These are phyloP conservation scores for Eurosta solidaginis DNA, from an alignment of 1,140 invertebrate species.

Conservation along the genomic window DNA sequence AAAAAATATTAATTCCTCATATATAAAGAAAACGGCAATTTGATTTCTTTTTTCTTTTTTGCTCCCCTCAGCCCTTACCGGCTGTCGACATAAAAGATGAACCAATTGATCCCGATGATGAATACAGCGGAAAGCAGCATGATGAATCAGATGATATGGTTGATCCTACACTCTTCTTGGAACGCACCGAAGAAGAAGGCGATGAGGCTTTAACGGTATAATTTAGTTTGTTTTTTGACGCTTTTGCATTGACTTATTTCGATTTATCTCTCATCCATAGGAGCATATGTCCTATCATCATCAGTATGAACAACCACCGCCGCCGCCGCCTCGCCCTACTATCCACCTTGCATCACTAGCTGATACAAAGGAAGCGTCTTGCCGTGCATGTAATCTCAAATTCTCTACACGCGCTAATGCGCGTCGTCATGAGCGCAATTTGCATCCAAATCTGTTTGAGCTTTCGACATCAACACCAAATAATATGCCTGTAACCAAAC, in stretches of 20 bases:
- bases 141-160: conserved; percentile 58
- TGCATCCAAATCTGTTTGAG: conserved; percentile 57
- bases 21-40: too few species aligned
- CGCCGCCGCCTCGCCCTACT: conserved; percentile 28
- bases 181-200: conserved; percentile 53
- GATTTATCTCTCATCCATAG: neutral
- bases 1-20: too few species aligned
- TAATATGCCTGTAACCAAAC: conserved; percentile 52
- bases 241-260: neutral
- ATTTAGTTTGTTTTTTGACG: neutral
- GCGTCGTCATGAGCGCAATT: conserved; percentile 56
- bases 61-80: conserved; percentile 51
- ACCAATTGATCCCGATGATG: conserved; percentile 53
- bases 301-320: neutral
- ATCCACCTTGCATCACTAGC: conserved; percentile 48
- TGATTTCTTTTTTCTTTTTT: too few species aligned
- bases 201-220: conserved; percentile 51
- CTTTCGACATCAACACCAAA: conserved; percentile 51
- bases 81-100: conserved; percentile 57
- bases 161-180: conserved; percentile 57
- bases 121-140: conserved; percentile 39
- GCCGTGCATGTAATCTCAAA: conserved; percentile 55
- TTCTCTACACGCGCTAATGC: conserved; percentile 59
- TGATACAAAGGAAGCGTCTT: conserved; percentile 53
- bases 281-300: conserved; percentile 1